Evolutionary conservation across 2,113 vertebrate genomes (phyloP), one percentile per base, ranked within the genome.

Genomic region (Equus przewalskii): DNA sequence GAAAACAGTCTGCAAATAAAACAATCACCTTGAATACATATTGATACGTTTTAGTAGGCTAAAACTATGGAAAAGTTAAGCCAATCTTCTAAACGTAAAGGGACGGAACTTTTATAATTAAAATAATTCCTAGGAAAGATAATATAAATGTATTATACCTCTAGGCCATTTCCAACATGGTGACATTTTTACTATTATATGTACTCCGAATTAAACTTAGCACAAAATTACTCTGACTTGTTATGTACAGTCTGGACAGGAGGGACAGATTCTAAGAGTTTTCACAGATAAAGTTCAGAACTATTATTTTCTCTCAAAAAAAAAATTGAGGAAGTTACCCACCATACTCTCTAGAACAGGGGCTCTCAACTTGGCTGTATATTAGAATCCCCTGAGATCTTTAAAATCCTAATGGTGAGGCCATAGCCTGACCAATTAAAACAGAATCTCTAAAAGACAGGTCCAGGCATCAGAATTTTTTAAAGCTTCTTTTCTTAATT

Each of bases 1-100:
- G 70, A 87, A 95, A 94, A 89, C 2, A 88, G 4, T 62, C 22
- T 21, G 16, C 15, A 69, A 86, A 91, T 70, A 56, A 92, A 89
- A 54, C n/a, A 64, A 91, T 49, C 83, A 24, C 9, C 26, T 88
- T 96, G 14, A 60, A 41, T 51, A 82, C 82, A 78, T 64, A 79
- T 0, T 56, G 10, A 8, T 72, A 69, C 41, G 10, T 58, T 49
- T 91, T 6, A 91, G 16, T 21, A 54, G 22, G 41, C 10, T 88
- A 16, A 64, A 72, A 94, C 36, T 92, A 82, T 28, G 28, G 33
- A 3, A 70, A 82, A 93, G 41, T 22, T 67, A 84, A 60, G 3
- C 19, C 51, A 69, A 65, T 88, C 72, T n/a, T 64, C 82, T 83
- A 88, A 88, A 58, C 26, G 1, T 58, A 83, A 67, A 78, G 5